Evolutionary conservation across 1,140 invertebrate species (phyloP), one percentile per base, ranked within the genome.

Genomic region (Brachystomella parvula): DNA sequence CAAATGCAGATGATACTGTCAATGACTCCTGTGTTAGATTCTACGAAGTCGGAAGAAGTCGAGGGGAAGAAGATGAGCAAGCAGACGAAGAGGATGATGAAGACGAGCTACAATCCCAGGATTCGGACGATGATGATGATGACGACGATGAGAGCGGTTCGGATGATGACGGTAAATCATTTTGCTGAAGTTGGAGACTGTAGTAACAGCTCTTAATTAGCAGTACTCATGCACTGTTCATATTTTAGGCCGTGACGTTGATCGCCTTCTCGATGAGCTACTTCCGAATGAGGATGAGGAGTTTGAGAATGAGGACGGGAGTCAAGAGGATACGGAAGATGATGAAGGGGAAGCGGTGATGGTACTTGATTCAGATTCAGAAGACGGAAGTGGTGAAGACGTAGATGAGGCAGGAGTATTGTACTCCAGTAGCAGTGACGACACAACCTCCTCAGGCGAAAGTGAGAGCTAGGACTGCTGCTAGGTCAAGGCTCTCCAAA

Each of bases 1-100:
- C 86, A 71, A 87, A 84, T 29, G 83, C 86, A 69, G 87, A 84
- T 75, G 86, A 87, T 63, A 68, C n/a, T 63, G 83, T 87, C 49
- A 86, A 91, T 77, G 91, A 95, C 78, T 89, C 89, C 9, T 87
- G 87, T 63, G 86, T 92, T 47, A 83, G 88, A 73, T 76, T 93
- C 3, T 93, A 92, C 76, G 89, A 92, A 76, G 88, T 91, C 61
- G 88, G 88, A 1, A 77, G 87, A 60, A 78, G 82, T 68, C 77
- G 85, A 64, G 86, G 87, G 73, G 85, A 87, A 74, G 87, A 89
- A 73, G 87, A 89, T 73, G 87, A 89, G 76, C 82, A 61, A 19
- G 71, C 57, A 61, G 69, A 78, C 19, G 77, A 78, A 67, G 79
- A 76, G 21, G 78, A 78, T 44, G 77, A 78, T 30, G 79, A 81